These are phyloP conservation scores for Plagodis dolabraria DNA, from an alignment of 2,888 invertebrate species.

Conservation along the genomic window DNA sequence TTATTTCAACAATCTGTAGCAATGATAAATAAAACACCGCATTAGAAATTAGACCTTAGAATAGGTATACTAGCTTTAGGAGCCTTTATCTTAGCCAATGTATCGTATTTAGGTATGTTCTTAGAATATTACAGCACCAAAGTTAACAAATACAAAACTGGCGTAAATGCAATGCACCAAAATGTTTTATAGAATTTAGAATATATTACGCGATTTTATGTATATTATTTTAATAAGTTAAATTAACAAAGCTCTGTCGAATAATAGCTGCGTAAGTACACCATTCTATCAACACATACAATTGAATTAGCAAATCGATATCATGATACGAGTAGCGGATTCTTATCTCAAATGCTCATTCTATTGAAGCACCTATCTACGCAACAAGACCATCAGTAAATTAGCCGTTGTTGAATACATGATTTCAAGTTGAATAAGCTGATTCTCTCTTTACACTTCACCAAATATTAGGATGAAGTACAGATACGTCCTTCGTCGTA, in stretches of 20 bases:
- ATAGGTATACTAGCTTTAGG: too few species aligned
- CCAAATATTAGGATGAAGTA: constrained; percentile 53
- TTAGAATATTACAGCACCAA: too few species aligned
- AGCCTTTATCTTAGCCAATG: too few species aligned
- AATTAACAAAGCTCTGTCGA: constrained; percentile 10
- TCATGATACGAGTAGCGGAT: constrained; percentile 22
- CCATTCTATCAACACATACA: constrained; percentile 14
- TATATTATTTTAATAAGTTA: background rate
- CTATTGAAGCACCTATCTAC: constrained; percentile 34
- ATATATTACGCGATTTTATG: background rate
- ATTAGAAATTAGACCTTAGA: too few species aligned
- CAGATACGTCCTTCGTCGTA: constrained; percentile 43
- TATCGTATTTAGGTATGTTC: too few species aligned
- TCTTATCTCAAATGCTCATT: constrained; percentile 40
- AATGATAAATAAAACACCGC: too few species aligned
- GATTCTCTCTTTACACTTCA: constrained; percentile 60
- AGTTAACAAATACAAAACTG: too few species aligned
- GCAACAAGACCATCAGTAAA: constrained; percentile 27
- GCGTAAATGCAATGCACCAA: too few species aligned
- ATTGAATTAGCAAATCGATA: constrained; percentile 30
- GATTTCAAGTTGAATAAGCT: constrained; percentile 57
- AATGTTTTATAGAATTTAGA: too few species aligned
- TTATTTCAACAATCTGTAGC: too few species aligned
- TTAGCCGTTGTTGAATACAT: constrained; percentile 42
- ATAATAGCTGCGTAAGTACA: constrained; percentile 3